These are phyloP conservation scores for Cynocephalus volans DNA, from an alignment of 2,113 vertebrate species.

Conservation along the genomic window DNA sequence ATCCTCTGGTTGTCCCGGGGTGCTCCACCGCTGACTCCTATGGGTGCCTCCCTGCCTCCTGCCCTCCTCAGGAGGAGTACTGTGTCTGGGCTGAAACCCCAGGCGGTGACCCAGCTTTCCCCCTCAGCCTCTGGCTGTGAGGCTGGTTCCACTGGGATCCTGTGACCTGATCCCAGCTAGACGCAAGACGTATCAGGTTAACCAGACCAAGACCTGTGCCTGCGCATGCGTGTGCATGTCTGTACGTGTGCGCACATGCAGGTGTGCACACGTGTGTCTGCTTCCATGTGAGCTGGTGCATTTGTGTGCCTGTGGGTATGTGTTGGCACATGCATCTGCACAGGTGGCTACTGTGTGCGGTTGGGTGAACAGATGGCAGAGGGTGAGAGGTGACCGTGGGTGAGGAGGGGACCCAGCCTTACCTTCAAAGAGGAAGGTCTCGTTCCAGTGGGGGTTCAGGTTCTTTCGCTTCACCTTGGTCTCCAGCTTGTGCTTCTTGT, in stretches of 20 bases:
- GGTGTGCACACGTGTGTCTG: background rate
- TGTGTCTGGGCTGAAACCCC: background rate
- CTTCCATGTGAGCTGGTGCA: background rate
- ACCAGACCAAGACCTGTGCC: rapidly evolving
- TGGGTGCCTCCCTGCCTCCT: background rate
- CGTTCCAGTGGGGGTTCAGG: slow-evolving; percentile 99
- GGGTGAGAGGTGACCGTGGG: background rate
- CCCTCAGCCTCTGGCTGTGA: background rate
- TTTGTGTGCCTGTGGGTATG: background rate
- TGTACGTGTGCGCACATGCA: background rate
- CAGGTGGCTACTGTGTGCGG: rapidly evolving
- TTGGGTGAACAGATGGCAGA: rapidly evolving
- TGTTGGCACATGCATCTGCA: rapidly evolving
- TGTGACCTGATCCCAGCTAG: background rate
- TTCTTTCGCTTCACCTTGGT: slow-evolving; percentile 99
- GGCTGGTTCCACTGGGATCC: too few relatives aligned
- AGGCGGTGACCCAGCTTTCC: background rate
- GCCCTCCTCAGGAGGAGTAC: background rate
- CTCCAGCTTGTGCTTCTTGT: slow-evolving; percentile 99
- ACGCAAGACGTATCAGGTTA: background rate
- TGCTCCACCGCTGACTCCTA: background rate
- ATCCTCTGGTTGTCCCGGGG: rapidly evolving
- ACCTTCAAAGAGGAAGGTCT: slow-evolving; percentile 99
- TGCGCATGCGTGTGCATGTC: too few relatives aligned
- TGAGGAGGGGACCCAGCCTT: slow-evolving; percentile 24